These are phyloP conservation scores for Diuraphis noxia DNA, from an alignment of 1,140 invertebrate species.

Conservation along the genomic window DNA sequence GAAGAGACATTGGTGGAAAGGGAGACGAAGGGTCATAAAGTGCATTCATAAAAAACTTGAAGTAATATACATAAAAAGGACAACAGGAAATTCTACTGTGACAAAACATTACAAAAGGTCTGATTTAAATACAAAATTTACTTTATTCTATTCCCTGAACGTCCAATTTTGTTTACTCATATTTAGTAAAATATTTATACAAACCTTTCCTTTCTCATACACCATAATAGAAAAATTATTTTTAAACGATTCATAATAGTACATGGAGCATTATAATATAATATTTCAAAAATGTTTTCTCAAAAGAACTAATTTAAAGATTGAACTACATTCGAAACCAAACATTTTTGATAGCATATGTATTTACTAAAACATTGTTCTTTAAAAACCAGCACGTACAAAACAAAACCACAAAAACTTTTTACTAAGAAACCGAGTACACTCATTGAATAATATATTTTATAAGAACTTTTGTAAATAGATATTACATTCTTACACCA, in stretches of 20 bases:
- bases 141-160: background rate
- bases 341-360: background rate
- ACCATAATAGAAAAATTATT: background rate
- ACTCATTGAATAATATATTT: background rate
- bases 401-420: background rate
- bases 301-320: background rate
- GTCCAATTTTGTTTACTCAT: background rate
- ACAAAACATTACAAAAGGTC: slow-evolving; percentile 17
- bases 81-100: background rate
- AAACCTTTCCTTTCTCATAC: background rate
- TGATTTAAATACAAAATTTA: background rate
- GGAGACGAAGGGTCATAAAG: background rate
- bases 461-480: background rate
- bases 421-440: background rate
- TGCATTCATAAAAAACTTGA: background rate
- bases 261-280: background rate
- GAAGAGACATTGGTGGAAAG: background rate
- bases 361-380: background rate
- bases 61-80: background rate
- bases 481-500: too few relatives aligned
- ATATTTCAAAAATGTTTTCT: background rate
- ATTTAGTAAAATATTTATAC: background rate
- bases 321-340: background rate
- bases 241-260: background rate
- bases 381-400: background rate